Base-by-base conservation (phyloP, 1,140 invertebrate genomes). In the Diorhabda sublineata region DNA sequence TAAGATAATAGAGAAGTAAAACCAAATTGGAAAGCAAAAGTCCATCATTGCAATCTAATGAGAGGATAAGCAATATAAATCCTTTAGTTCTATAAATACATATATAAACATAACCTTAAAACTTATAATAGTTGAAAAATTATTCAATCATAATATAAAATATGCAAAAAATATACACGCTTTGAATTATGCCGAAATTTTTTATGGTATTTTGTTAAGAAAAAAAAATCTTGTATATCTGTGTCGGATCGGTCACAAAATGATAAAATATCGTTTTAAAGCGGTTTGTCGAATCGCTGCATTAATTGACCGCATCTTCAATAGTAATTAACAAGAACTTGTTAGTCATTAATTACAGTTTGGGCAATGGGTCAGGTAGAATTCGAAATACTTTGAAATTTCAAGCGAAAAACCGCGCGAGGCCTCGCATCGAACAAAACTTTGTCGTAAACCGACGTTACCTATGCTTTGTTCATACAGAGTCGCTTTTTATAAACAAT, bases 251-350 rank as follows among this genome's bases (percentile, higher is more conserved):
- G 63, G 67, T 69, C 66, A 73, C 66, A 65, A 69, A 71, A 74
- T 75, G 75, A 74, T 77, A 77, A 77, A 77, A 75, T 71, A 68
- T 43, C 69, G 69, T 69, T 74, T 77, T 77, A 77, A 76, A 76
- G 70, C 74, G 64, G 72, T 71, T 77, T 74, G 72, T 64, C 71
- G 74, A 75, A 75, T 75, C 74, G 70, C 57, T 63, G 62, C 74
- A 71, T 77, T 77, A 77, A 77, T 77, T 77, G 76, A 73, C 67
- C 74, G 67, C 68, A 66, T 75, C 74, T 72, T 69, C 64, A 74
- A 77, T 73, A 76, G 76, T 77, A 77, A 77, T 77, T 77, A 76
- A 77, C 73, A 70, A 67, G 73, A 76, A 76, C 76, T 75, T 77
- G 76, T 76, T 74, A 72, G 76, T 75, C 74, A 77, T 76, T 77